These are phyloP conservation scores for Triplophysa rosa DNA, from an alignment of 2,113 vertebrate species.

Conservation along the genomic window DNA sequence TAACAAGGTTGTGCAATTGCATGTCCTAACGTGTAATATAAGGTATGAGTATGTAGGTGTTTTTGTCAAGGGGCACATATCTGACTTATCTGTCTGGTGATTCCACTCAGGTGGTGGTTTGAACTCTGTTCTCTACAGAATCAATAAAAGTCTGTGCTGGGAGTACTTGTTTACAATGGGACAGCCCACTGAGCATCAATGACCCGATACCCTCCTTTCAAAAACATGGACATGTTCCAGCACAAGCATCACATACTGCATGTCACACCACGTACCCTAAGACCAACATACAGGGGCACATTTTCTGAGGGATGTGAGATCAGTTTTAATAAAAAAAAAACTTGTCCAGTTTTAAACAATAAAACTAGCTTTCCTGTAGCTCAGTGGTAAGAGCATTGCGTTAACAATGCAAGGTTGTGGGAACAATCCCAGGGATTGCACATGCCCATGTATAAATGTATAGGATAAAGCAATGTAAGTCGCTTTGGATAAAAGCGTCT, in stretches of 20 bases:
- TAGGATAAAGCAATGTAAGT: no score
- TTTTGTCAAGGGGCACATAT: background rate
- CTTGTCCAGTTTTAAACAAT: no score
- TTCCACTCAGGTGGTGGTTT: background rate
- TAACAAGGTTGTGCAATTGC: background rate
- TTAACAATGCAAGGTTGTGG: no score
- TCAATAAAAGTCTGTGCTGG: background rate
- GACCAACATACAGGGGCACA: no score
- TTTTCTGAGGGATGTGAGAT: no score
- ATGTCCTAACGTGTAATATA: background rate
- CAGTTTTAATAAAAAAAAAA: no score
- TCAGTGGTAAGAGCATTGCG: no score
- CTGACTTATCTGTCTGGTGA: constrained; percentile 10
- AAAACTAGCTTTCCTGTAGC: no score
- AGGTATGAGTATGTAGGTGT: background rate
- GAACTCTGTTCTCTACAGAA: constrained; percentile 13
- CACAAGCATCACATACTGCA: constrained; percentile 6
- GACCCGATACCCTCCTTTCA: constrained; percentile 7
- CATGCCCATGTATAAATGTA: no score
- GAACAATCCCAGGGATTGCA: no score
- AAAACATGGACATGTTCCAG: background rate
- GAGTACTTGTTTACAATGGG: constrained; percentile 3
- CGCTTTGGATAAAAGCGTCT: no score
- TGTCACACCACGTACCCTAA: background rate
- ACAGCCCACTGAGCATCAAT: background rate